These are phyloP conservation scores for Portevinia maculata DNA, from an alignment of 2,888 invertebrate species.

Conservation along the genomic window DNA sequence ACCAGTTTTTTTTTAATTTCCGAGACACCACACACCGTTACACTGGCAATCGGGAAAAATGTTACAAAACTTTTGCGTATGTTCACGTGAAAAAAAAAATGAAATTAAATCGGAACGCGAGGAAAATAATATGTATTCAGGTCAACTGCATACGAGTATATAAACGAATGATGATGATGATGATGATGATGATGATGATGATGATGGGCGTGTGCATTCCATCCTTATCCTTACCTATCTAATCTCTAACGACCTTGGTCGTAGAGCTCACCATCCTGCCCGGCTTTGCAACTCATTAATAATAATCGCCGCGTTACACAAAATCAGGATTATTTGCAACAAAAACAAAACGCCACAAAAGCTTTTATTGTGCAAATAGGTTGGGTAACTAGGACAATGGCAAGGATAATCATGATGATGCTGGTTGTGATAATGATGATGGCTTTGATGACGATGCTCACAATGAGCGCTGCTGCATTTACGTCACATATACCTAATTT, in stretches of 20 bases:
- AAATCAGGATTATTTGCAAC: conserved; percentile 53
- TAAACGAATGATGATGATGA: conserved; percentile 39
- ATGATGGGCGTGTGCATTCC: conserved; percentile 68
- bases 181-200: conserved; percentile 25
- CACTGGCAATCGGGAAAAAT: conserved; percentile 38
- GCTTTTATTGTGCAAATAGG: conserved; percentile 62
- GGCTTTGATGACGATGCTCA: conserved; percentile 39
- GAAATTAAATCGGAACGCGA: conserved; percentile 23
- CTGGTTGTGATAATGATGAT: conserved; percentile 59
- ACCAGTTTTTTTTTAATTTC: conserved; percentile 73
- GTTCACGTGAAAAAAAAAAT: conserved; percentile 18
- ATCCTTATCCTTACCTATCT: conserved; percentile 71
- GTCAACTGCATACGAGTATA: conserved; percentile 58
- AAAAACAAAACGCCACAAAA: conserved; percentile 51
- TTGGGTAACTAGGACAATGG: conserved; percentile 77
- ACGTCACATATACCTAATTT: conserved; percentile 43
- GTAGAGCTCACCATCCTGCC: conserved; percentile 25
- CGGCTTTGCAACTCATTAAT: conserved; percentile 71
- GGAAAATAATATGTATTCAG: conserved; percentile 60
- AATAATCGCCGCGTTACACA: conserved; percentile 73
- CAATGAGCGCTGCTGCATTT: conserved; percentile 61
- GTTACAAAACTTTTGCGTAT: conserved; percentile 65
- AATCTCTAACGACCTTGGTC: conserved; percentile 64
- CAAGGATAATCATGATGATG: conserved; percentile 77
- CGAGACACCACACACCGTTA: conserved; percentile 53